Evolutionary conservation across 2,113 vertebrate species (phyloP), one percentile per base, ranked within the genome.

Genomic region (Sprattus sprattus): DNA sequence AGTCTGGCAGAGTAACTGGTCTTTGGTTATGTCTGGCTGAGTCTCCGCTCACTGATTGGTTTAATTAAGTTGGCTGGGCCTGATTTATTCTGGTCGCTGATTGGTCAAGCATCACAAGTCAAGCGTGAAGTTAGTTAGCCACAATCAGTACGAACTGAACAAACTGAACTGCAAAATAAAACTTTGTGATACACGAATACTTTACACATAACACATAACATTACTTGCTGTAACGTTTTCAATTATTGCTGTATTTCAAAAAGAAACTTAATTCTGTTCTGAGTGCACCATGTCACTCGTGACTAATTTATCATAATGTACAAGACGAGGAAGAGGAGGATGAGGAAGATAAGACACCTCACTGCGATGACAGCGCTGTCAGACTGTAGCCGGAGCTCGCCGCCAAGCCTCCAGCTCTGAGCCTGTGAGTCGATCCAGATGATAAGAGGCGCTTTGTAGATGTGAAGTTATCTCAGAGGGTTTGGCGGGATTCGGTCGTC

Each of bases 401-500:
- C 64, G 25, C 3, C 64, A 67, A 67, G 25, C n/a, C 64, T 67
- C n/a, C 64, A 67, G 64, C 64, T 25, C 64, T 11, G n/a, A 1
- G 64, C n/a, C 64, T 28, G 64, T 28, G 64, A 28, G 54, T 6
- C 54, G 7, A 60, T 67, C 64, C n/a, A 28, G n/a, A 67, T 67
- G 64, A 67, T 67, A 67, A 67, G 64, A 67, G 64, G n/a, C 64
- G 7, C 64, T 67, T 67, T 67, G 64, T 67, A 67, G 64, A 67
- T 67, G 64, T 67, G 64, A 67, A 67, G 25, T 13, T 67, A 25
- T 67, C n/a, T 67, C 6, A 0, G 25, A 28, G 64, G 28, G n/a
- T 25, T 67, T 25, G 25, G n/a, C 25, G 6, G 64, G 64, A 11
- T 28, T 28, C 3, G 25, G 64, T 67, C 3, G 25, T 28, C 64